Evolutionary conservation across 2,797 vertebrate genomes (phyloP).

Genomic region (Aeoliscus strigatus): DNA sequence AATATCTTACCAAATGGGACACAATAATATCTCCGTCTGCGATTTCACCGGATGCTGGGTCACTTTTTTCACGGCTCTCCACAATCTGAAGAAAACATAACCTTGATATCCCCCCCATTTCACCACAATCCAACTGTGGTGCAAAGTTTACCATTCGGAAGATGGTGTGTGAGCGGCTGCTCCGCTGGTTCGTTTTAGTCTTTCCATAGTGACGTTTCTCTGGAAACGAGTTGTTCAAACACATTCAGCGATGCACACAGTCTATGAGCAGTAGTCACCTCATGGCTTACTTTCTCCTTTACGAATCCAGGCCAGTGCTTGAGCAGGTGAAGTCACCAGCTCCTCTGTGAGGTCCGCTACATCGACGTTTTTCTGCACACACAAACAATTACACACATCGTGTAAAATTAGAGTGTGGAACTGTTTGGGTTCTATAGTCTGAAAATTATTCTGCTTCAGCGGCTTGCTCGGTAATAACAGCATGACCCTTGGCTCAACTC

Average conservation of each 20-base stretch:
- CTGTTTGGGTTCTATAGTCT: not conserved
- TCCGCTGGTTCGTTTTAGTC: constrained; percentile 95
- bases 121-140: not conserved
- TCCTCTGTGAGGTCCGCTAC: constrained; percentile 92
- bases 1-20: constrained; percentile 92
- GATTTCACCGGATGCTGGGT: constrained; percentile 77
- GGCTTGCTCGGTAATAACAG: too few relatives aligned
- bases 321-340: constrained; percentile 82
- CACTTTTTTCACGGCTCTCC: constrained; percentile 87
- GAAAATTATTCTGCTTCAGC: too few relatives aligned
- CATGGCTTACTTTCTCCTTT: constrained; percentile 90
- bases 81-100: constrained; percentile 77
- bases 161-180: constrained; percentile 95
- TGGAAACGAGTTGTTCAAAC: constrained; percentile 39
- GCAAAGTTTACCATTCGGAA: constrained; percentile 87
- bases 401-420: not conserved
- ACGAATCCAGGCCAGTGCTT: constrained; percentile 87
- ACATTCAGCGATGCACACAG: not conserved
- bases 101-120: not conserved
- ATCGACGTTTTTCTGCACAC: constrained; percentile 84
- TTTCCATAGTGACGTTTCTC: constrained; percentile 92
- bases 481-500: too few relatives aligned
- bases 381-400: not conserved
- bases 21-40: constrained; percentile 91
- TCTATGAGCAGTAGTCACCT: not conserved